Evolutionary conservation across 2,888 invertebrate genomes (phyloP).

Genomic region (Parnassius orleans): DNA sequence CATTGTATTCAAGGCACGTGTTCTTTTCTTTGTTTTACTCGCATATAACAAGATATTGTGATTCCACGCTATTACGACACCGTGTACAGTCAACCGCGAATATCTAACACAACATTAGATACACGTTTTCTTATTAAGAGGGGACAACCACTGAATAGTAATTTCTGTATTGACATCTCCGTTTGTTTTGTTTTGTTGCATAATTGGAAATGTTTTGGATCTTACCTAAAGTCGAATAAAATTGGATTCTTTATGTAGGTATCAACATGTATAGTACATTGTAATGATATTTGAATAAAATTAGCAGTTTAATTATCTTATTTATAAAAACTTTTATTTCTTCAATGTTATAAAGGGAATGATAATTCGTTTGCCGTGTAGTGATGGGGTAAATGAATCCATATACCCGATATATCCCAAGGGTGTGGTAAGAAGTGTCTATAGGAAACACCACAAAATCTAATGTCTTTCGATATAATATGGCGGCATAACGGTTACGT

Average conservation of each 20-base stretch:
- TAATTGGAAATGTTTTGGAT: not conserved
- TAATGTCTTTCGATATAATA: no score
- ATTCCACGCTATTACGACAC: slow-evolving; percentile 72
- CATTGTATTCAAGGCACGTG: slow-evolving; percentile 63
- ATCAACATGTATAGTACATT: no score
- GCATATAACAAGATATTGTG: slow-evolving; percentile 79
- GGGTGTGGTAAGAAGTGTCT: no score
- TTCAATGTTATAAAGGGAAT: no score
- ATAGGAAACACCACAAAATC: no score
- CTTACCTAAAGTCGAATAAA: not conserved
- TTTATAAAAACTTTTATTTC: no score
- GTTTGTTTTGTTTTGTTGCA: slow-evolving; percentile 12
- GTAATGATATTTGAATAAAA: no score
- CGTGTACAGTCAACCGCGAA: slow-evolving; percentile 72
- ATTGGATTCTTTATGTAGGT: not conserved
- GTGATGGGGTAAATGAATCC: no score
- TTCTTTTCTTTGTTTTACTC: slow-evolving; percentile 72
- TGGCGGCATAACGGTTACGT: no score
- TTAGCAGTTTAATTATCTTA: no score
- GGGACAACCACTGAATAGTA: slow-evolving; percentile 66
- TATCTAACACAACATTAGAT: slow-evolving; percentile 74
- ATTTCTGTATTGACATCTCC: slow-evolving; percentile 49
- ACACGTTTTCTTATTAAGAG: slow-evolving; percentile 77
- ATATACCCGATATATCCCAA: no score
- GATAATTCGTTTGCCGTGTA: no score